Base-by-base conservation (phyloP, 2,888 invertebrate genomes). In the Aromia moschata region DNA sequence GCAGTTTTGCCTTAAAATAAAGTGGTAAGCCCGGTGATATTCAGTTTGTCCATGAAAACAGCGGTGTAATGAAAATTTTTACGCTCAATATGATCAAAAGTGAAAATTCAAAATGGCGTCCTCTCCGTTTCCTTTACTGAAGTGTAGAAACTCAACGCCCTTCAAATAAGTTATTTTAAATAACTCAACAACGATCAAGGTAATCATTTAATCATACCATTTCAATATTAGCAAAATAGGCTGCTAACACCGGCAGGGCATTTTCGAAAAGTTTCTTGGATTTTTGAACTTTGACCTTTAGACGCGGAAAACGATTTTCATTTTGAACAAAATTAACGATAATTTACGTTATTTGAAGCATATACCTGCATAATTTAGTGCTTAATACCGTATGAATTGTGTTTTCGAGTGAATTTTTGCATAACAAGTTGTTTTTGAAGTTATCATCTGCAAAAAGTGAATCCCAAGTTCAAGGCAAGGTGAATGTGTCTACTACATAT, bases 101-200 rank as follows among this genome's bases (percentile, higher is more conserved):
- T 80, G 80, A 81, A 80, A 81, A 80, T 79, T 74, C 81, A 81
- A 81, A 74, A 81, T 81, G 81, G 81, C 81, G 67, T 70, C 73
- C 71, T 64, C 61, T 69, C 70, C 68, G 74, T 72, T 79, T 77
- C 79, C 75, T 76, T 74, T 73, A 66, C 60, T 61, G 65, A 74
- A 70, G 72, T 74, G 73, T 64, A 71, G 74, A 61, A 72, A 70
- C 72, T 70, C 68, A 70, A 73, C 75, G 74, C 73, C 74, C 74
- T 74, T 69, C 72, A 64, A 71, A 72, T 68, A 68, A 68, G 67
- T 69, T 74, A 73, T 71, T 75, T 74, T 73, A 68, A 68, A 72
- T 62, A 60, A 49, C 56, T 66, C 67, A 60, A 46, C 58, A 44
- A 62, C 60, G 60, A 55, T 61, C 66, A 74, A 76, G 76, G 75